A percentile compares a stretch with the other conserved stretches of the same genome.
Evolutionary conservation across 2,797 vertebrate species (phyloP).

Genomic region (Gadopsis bispinosus): DNA sequence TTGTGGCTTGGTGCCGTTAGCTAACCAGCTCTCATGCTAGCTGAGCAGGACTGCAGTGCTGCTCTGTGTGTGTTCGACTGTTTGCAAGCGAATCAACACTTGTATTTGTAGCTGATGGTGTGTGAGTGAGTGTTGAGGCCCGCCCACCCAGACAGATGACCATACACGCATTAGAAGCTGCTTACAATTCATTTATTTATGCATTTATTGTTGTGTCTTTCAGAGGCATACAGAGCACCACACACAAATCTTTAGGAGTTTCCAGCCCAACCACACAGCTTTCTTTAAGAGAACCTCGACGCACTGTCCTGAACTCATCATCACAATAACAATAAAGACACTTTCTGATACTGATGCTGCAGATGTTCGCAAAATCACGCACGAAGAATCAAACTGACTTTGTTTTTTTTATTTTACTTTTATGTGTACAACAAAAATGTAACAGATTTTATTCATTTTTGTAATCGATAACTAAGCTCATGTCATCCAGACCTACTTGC

Average conservation of each 20-base stretch:
- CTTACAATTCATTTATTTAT: too few species aligned
- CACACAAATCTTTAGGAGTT: not conserved
- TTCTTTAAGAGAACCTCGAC: not conserved
- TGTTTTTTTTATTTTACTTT: too few species aligned
- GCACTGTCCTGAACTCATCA: not conserved
- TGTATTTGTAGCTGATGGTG: not conserved
- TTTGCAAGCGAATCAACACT: not conserved
- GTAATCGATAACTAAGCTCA: too few species aligned
- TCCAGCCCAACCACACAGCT: not conserved
- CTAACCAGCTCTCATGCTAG: slow-evolving; percentile 68
- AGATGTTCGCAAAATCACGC: not conserved
- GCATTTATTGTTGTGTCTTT: too few species aligned
- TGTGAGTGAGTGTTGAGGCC: not conserved
- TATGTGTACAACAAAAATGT: not conserved
- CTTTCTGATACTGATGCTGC: not conserved
- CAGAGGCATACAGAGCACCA: not conserved
- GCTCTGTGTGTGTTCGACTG: not conserved
- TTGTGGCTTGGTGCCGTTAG: slow-evolving; percentile 67
- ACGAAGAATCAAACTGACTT: not conserved
- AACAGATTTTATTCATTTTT: not conserved
- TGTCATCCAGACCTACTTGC: not conserved
- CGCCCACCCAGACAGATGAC: not conserved
- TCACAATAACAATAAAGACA: not conserved
- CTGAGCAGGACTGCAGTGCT: slow-evolving; percentile 63
- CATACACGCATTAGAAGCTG: not conserved